A percentile compares a stretch with the other conserved stretches of the same genome.
Evolutionary conservation across 2,113 vertebrate species (phyloP).

Genomic region (Cavia aperea): DNA sequence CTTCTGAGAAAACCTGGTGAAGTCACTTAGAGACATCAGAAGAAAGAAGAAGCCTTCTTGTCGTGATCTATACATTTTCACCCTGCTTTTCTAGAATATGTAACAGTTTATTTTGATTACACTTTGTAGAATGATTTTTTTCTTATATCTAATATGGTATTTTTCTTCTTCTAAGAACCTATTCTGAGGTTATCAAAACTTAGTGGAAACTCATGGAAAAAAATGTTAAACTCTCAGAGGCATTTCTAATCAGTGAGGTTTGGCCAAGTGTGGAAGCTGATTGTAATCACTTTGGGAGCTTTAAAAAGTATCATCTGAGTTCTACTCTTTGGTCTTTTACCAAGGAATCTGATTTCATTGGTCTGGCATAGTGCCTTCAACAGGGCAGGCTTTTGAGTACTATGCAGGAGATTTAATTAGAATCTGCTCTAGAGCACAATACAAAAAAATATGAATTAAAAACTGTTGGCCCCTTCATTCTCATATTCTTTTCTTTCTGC

Average conservation of each 20-base stretch:
- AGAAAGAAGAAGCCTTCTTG: conserved; percentile 67
- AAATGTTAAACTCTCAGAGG: background rate
- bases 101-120: background rate
- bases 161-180: background rate
- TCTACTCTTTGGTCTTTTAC: background rate
- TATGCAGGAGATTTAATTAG: background rate
- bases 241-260: background rate
- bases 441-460: background rate
- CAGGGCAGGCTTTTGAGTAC: background rate
- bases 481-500: background rate
- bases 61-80: background rate
- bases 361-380: background rate
- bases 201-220: background rate
- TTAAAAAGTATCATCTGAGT: background rate
- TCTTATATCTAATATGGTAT: background rate
- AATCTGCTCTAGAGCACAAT: background rate
- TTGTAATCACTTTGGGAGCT: background rate
- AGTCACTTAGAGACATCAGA: conserved; percentile 57
- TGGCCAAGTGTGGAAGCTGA: background rate
- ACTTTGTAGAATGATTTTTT: background rate
- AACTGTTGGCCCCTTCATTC: background rate
- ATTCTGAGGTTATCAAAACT: background rate
- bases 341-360: background rate
- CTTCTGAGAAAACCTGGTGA: background rate
- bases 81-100: background rate